These are phyloP conservation scores for Heliothis subflexa DNA, from an alignment of 1,140 invertebrate species.

Conservation along the genomic window DNA sequence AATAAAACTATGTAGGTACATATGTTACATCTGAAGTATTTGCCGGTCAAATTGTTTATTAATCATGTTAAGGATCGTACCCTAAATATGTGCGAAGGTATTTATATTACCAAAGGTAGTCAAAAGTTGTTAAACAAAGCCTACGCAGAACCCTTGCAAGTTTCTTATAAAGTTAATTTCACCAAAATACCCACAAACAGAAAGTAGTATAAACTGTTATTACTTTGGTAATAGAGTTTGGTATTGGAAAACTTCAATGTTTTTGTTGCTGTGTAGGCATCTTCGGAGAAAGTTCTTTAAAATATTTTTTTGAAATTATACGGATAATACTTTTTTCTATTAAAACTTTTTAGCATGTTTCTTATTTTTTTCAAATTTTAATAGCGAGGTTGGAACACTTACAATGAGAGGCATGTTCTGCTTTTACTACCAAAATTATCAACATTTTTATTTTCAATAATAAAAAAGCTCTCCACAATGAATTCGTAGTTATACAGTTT, in stretches of 20 bases:
- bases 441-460: no score
- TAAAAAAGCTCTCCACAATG: no score
- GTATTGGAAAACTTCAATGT: conserved; percentile 44
- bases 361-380: neutral
- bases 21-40: no score
- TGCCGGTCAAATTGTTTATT: no score
- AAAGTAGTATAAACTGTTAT: conserved; percentile 43
- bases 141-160: neutral
- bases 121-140: conserved; percentile 23
- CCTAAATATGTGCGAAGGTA: no score
- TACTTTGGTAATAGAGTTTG: conserved; percentile 42
- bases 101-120: neutral
- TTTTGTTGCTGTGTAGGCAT: conserved; percentile 27
- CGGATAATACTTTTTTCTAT: conserved; percentile 6
- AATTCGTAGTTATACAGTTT: no score
- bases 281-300: conserved; percentile 13
- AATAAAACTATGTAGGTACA: no score
- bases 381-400: no score
- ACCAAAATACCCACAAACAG: conserved; percentile 11
- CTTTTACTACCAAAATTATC: no score
- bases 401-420: no score
- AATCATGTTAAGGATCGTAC: no score
- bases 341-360: conserved; percentile 18
- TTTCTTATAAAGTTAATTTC: conserved; percentile 42
- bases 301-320: conserved; percentile 5